Base-by-base conservation (phyloP, 1,140 invertebrate species). In the Bilobella aurantiaca region DNA sequence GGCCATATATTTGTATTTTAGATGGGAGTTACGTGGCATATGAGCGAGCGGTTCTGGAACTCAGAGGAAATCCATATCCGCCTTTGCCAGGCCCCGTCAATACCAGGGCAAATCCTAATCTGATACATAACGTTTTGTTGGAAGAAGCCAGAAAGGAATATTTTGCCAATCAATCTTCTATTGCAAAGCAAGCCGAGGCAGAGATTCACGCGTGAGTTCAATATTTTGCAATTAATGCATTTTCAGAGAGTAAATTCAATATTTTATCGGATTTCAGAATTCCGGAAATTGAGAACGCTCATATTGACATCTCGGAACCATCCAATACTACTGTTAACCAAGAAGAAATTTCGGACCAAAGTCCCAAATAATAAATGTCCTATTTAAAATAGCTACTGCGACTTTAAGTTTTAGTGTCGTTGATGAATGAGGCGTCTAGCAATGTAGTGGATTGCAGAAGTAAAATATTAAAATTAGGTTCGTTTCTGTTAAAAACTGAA, bases 131-230 rank as follows among this genome's bases (percentile, higher is more conserved):
- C 64, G 66, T 72, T 21, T 53, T 72, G 16, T 53, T 72, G 30
- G 70, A 72, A 59, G 70, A 72, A 61, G 70, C 70, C 12, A 58
- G 70, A 27, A 72, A 69, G 47, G 70, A 72, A 25, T 72, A 72
- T 37, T 72, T 67, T 31, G 49, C 30, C 34, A 25, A 27, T 37
- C 70, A 72, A 49, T 57, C 42, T 16, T 58, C 53, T 27, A 16
- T 67, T 23, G 58, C 65, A 2, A 28, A 58, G 30, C 12, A 66
- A 37, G 67, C 65, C 25, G 69, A 71, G 58, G 58, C 32, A 57
- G 21, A 63, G 46, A 34, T 61, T 56, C 25, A 62, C 42, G 63
- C 58, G 68, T 69, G 67, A 47, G 63, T 62, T 3, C 3, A 18
- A 32, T 8, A 16, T 56, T 8, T 14, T 47, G 49, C 42, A 21